Evolutionary conservation across 2,113 vertebrate species (phyloP).

Genomic region (Elephantulus edwardii): DNA sequence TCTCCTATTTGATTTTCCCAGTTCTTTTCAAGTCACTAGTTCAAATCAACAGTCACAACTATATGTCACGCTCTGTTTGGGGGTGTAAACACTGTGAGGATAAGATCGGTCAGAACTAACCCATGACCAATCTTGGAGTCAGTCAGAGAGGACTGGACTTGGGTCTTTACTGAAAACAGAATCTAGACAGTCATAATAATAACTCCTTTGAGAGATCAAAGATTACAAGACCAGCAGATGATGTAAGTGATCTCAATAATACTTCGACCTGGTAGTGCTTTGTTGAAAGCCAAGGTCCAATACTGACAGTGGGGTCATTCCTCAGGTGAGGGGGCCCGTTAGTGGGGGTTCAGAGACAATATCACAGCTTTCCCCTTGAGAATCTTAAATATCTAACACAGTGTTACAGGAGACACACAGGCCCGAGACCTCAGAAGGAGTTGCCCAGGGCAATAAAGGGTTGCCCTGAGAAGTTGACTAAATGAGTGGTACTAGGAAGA

Average conservation of each 20-base stretch:
- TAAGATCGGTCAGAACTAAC: neutral
- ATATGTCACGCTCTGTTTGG: neutral
- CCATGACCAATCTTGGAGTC: neutral
- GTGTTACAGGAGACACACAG: neutral
- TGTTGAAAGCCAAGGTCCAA: neutral
- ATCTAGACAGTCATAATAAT: neutral
- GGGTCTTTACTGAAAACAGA: neutral
- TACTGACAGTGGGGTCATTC: neutral
- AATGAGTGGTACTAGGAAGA: neutral
- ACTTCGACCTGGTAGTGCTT: neutral
- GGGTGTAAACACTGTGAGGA: too few relatives aligned
- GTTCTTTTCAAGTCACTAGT: neutral
- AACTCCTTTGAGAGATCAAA: neutral
- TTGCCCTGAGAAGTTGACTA: neutral
- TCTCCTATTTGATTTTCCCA: neutral
- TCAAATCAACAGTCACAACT: neutral
- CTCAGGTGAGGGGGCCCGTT: neutral
- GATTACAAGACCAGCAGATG: neutral
- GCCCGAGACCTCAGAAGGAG: too few relatives aligned
- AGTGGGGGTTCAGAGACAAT: neutral
- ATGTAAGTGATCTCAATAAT: neutral
- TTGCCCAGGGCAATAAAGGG: too few relatives aligned
- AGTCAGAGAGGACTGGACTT: neutral
- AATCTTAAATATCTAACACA: neutral
- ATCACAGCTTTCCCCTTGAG: neutral